Evolutionary conservation across 2,797 vertebrate species (phyloP).

Genomic region (Mycteria americana): DNA sequence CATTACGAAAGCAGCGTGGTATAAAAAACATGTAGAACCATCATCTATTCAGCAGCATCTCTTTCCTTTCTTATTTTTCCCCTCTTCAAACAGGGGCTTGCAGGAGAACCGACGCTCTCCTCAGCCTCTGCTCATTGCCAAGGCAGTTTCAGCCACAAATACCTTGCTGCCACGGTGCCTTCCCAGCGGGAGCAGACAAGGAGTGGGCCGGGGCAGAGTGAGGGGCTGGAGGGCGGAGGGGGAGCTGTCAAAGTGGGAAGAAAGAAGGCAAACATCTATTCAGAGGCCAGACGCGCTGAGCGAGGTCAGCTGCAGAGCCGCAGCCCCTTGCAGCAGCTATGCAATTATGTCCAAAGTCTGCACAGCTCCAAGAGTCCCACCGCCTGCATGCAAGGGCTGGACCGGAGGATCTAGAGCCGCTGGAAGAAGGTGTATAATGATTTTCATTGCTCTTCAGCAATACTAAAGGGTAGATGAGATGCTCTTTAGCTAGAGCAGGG

Average conservation of each 20-base stretch:
- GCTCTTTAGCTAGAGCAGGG: conserved; percentile 25
- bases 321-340: conserved; percentile 67
- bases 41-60: conserved; percentile 33
- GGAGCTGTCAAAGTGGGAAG: conserved; percentile 65
- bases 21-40: conserved; percentile 3
- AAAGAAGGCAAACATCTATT: conserved; percentile 75
- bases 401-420: conserved; percentile 16
- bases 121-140: not conserved
- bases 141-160: conserved; percentile 27
- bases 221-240: not conserved
- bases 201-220: not conserved
- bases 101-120: not conserved
- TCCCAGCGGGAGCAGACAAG: conserved; percentile 38
- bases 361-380: conserved; percentile 57
- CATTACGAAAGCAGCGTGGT: conserved; percentile 10
- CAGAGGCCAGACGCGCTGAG: conserved; percentile 66
- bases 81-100: not conserved
- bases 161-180: not conserved
- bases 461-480: conserved; percentile 62
- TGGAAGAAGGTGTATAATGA: conserved; percentile 44
- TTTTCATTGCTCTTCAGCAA: conserved; percentile 63
- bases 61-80: not conserved
- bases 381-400: conserved; percentile 5
- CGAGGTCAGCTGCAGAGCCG: conserved; percentile 69
- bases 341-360: conserved; percentile 75